phyloP scores from a whole-genome alignment of 64 coral and sea anemone genomes.

The Pocillopora damicornis region DNA sequence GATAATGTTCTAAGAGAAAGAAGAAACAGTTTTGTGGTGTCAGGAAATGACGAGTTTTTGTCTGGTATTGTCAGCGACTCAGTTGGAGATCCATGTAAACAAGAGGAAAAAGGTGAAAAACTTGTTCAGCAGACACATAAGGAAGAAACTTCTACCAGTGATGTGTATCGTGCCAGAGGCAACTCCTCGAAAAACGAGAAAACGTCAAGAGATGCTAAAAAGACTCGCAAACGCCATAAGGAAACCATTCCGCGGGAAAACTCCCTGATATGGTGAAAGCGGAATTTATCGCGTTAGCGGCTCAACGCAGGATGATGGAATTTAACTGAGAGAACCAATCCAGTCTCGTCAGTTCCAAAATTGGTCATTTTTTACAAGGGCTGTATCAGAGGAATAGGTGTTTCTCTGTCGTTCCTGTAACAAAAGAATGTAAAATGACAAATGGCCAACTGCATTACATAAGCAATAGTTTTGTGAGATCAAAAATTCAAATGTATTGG shows the following conservation, averaged over 20 bases:
- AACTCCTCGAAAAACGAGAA: neutral
- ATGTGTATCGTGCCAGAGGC: neutral
- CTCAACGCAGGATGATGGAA: no score
- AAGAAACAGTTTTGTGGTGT: constrained; percentile 25
- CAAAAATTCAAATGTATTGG: no score
- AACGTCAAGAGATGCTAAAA: neutral
- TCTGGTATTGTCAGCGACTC: neutral
- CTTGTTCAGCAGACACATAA: neutral
- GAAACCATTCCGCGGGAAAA: neutral
- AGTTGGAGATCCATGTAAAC: neutral
- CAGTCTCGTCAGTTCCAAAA: no score
- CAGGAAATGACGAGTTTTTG: constrained; percentile 44
- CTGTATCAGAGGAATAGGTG: no score
- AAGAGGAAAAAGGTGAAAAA: neutral
- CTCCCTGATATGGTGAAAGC: constrained; percentile 1
- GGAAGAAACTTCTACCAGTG: neutral
- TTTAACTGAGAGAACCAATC: no score
- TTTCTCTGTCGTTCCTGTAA: no score
- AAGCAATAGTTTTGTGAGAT: no score
- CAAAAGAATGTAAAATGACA: no score
- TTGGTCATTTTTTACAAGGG: no score
- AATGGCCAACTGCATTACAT: no score
- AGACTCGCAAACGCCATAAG: neutral
- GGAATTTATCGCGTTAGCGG: no score
- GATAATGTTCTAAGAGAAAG: neutral